These are phyloP conservation scores for Salarias fasciatus DNA, from an alignment of 2,797 vertebrate species.

Conservation along the genomic window DNA sequence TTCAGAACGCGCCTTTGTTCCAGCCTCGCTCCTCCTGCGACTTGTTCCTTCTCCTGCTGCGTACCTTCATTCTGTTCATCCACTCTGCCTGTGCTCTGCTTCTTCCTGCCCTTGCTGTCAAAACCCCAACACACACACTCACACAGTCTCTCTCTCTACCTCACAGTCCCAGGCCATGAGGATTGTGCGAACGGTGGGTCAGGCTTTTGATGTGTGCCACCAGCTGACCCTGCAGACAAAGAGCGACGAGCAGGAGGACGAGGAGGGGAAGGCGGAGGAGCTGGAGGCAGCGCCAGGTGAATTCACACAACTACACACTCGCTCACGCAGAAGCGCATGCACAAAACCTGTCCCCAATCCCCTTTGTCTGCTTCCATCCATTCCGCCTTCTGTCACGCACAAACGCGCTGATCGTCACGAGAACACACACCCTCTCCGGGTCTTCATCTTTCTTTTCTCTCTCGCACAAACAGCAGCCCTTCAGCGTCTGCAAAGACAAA, in stretches of 20 bases:
- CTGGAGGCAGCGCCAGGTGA: slow-evolving; percentile 75
- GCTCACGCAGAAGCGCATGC: slow-evolving; percentile 12
- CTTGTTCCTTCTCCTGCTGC: slow-evolving; percentile 24
- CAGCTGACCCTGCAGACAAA: slow-evolving; percentile 94
- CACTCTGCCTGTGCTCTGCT: slow-evolving; percentile 24
- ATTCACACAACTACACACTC: slow-evolving; percentile 11
- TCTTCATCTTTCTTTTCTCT: slow-evolving; percentile 10
- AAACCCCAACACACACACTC: slow-evolving; percentile 13
- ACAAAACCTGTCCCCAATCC: slow-evolving; percentile 12
- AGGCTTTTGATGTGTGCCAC: slow-evolving; percentile 98
- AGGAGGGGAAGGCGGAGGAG: slow-evolving; percentile 77
- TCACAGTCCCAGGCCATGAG: slow-evolving; percentile 96
- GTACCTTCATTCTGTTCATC: slow-evolving; percentile 26
- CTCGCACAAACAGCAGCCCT: slow-evolving; percentile 13
- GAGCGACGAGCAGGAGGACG: slow-evolving; percentile 85
- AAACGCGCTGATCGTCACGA: neutral
- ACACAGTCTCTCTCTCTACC: slow-evolving; percentile 6
- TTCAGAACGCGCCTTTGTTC: neutral
- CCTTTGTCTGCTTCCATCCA: neutral
- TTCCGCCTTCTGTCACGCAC: slow-evolving; percentile 15
- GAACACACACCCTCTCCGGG: slow-evolving; percentile 10
- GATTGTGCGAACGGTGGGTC: slow-evolving; percentile 95
- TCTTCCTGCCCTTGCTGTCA: slow-evolving; percentile 1
- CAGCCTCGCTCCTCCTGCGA: slow-evolving; percentile 4
- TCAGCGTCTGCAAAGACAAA: slow-evolving; percentile 18